Base-by-base conservation (phyloP, 2,888 invertebrate species). In the Acleris emargana region DNA sequence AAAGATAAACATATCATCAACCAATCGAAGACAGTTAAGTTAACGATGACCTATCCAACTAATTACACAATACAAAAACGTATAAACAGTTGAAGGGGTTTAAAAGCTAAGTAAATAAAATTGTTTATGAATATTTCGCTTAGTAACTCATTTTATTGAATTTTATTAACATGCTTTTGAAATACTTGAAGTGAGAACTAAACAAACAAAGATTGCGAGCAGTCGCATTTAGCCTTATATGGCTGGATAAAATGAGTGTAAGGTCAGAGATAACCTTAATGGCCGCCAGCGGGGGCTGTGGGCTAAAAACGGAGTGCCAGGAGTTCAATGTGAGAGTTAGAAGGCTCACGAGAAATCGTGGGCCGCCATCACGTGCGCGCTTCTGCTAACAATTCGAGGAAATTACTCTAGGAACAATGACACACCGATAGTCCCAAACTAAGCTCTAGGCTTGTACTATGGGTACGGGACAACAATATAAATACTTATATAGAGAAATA, bases 261-360 rank as follows among this genome's bases (percentile, higher is more conserved):
- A 74, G 74, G 73, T 74, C 72, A 70, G 68, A 54, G 62, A 66
- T 58, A 62, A 61, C 64, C 67, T 63, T 73, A 72, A 74, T 74
- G 61, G 70, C 62, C 42, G 66, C 62, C 62, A 71, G 72, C 73
- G 64, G 63, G 71, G 67, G 71, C 64, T 71, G 72, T 70, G 70
- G 70, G 68, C 72, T 71, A 68, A 63, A 69, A 67, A 67, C 69
- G 60, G 62, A 54, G 38, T 54, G 66, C 55, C 50, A 64, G 63
- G 58, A 55, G 60, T 66, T 61, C 67, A 68, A 71, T 69, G 73
- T 72, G 75, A 74, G 77, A 71, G 71, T 72, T 61, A 66, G 47
- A 63, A 60, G 52, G 68, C 73, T 77, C 82, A 81, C 79, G 83
- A 82, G 74, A 79, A 81, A 77, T 81, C 81, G 83, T 83, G 82